A percentile compares a stretch with the other conserved stretches of the same genome.
phyloP scores from a whole-genome alignment of 2,797 vertebrate genomes.

The Premnoplex brunnescens region DNA sequence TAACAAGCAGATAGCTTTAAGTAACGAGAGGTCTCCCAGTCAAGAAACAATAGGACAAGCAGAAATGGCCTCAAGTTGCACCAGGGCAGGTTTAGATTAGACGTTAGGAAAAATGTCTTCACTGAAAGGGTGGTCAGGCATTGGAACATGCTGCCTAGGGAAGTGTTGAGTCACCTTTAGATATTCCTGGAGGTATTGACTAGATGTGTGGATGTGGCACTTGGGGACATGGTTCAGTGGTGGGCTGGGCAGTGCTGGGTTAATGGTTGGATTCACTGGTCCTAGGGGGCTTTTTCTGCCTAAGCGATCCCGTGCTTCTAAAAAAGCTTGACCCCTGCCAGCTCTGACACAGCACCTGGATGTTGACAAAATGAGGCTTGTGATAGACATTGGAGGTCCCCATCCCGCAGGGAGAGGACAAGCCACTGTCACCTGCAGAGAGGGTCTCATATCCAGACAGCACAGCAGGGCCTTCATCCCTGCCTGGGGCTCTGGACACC shows the following conservation, averaged over 20 bases:
- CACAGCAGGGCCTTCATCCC: neutral
- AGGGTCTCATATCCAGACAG: accelerated
- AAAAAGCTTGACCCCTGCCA: neutral
- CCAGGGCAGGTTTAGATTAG: neutral
- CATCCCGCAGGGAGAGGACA: neutral
- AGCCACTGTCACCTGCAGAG: neutral
- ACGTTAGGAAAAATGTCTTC: neutral
- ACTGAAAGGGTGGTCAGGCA: neutral
- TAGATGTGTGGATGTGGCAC: accelerated
- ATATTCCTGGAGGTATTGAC: neutral
- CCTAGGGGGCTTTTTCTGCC: neutral
- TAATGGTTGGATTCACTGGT: accelerated
- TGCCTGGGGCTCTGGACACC: neutral
- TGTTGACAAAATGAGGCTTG: neutral
- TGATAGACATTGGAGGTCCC: accelerated
- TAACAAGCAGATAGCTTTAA: neutral
- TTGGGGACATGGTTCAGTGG: neutral
- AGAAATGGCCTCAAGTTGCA: neutral
- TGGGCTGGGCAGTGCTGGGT: neutral
- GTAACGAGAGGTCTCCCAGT: neutral
- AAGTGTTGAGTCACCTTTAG: neutral
- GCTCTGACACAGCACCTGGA: neutral
- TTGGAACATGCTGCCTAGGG: neutral
- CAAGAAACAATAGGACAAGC: neutral
- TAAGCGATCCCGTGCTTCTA: neutral